Base-by-base conservation (phyloP, 1,140 invertebrate genomes). In the Lasioglossum albipes region DNA sequence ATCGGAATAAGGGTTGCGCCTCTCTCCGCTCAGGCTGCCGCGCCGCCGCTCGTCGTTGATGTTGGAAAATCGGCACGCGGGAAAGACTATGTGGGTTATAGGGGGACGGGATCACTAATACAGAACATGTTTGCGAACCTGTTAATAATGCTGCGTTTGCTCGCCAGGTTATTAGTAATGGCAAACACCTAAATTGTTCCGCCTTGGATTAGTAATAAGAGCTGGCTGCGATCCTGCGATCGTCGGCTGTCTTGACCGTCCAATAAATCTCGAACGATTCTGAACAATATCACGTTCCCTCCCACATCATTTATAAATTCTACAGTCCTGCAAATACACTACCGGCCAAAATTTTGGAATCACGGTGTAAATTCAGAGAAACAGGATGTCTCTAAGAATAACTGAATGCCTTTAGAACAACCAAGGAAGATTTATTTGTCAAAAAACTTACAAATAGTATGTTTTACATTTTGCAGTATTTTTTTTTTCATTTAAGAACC, bases 71-170 rank as follows among this genome's bases (percentile, higher is more conserved):
- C 83, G 82, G 84, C 81, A 79, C 81, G 81, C 66, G 70, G 36
- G 84, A 90, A 90, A 88, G 89, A 84, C 86, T 90, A 85, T 87
- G 87, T 88, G 85, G 87, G 89, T 88, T 89, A 89, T 89, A 85
- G 81, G 86, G 81, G 82, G 81, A 85, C 84, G 88, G 85, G 87
- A 91, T 91, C 90, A 89, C 90, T 91, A 91, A 91, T 91, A 91
- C 88, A 88, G 87, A 70, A 88, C 89, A 89, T 91, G 91, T 91
- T 91, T 92, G 90, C 90, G 67, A 87, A 91, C 90, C 91, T 91
- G 90, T 92, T 92, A 92, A 91, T 92, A 92, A 92, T 91, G 90
- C 89, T 85, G 81, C 83, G 91, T 92, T 92, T 91, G 84, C 88
- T 88, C 88, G 87, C 85, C 88, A 84, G 89, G 89, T 92, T 92